phyloP scores from a whole-genome alignment of 2,113 vertebrate genomes.

The Dasyornis broadbenti region DNA sequence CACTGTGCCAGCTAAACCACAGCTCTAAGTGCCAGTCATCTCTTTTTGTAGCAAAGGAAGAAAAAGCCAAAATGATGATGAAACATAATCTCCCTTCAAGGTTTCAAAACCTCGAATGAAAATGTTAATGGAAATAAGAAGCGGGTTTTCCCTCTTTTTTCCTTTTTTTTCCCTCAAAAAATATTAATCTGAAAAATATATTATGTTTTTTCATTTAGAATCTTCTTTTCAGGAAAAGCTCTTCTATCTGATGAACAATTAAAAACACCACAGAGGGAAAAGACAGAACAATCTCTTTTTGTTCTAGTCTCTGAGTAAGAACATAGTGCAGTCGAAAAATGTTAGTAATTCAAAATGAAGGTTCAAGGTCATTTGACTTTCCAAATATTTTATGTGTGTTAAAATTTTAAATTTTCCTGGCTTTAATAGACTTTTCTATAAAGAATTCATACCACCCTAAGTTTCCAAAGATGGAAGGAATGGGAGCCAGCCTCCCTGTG shows the following conservation, averaged over 20 bases:
- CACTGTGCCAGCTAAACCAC: too few species aligned
- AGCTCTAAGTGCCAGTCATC: background rate
- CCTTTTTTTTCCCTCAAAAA: rapidly evolving
- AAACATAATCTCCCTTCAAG: background rate
- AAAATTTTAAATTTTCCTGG: too few species aligned
- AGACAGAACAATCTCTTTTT: background rate
- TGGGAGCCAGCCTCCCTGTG: background rate
- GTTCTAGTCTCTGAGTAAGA: background rate
- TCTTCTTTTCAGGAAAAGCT: background rate
- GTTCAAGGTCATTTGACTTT: background rate
- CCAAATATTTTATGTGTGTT: too few species aligned
- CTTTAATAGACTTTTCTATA: background rate
- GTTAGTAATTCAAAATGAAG: background rate
- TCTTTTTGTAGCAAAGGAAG: background rate
- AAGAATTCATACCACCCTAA: background rate
- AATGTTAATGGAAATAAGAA: background rate
- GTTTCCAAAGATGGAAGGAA: background rate
- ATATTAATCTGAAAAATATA: background rate
- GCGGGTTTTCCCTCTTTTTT: rapidly evolving
- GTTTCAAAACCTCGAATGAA: background rate
- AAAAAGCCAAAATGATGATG: background rate
- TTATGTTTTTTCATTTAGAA: background rate
- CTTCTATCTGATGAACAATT: background rate
- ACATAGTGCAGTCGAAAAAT: background rate
- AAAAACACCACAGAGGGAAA: background rate